Conservation (phyloP, 2,888 invertebrate species). For the Chironomus tentans region DNA sequence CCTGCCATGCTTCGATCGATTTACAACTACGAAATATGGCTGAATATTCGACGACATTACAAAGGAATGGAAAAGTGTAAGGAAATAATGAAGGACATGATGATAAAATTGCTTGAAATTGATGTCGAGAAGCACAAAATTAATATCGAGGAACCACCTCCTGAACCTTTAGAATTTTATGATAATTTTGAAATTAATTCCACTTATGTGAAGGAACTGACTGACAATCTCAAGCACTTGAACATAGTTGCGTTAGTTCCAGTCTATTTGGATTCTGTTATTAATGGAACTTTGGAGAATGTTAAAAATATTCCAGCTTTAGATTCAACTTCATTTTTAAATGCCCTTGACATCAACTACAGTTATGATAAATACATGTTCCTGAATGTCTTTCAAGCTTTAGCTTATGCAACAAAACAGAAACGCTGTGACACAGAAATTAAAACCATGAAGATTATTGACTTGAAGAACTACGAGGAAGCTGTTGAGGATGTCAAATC, state of each 20-base stretch:
- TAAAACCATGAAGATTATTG: not conserved
- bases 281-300: not conserved
- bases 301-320: not conserved
- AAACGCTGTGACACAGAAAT: not conserved
- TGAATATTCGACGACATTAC: not conserved
- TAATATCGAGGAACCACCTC: not conserved
- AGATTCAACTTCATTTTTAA: not conserved
- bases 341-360: not conserved
- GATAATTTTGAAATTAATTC: not conserved
- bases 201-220: not conserved
- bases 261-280: not conserved
- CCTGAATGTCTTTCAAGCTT: slow-evolving; percentile 1
- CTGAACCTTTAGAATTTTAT: not conserved
- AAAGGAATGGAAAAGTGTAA: not conserved
- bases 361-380: not conserved
- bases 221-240: not conserved
- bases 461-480: not conserved
- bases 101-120: not conserved
- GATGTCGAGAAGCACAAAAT: not conserved
- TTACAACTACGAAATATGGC: not conserved
- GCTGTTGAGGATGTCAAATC: not conserved
- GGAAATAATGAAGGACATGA: not conserved
- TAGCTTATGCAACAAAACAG: not conserved
- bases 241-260: not conserved
- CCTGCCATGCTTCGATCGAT: not conserved